These are phyloP conservation scores for Bradypus variegatus DNA, from an alignment of 2,797 vertebrate species.

Conservation along the genomic window DNA sequence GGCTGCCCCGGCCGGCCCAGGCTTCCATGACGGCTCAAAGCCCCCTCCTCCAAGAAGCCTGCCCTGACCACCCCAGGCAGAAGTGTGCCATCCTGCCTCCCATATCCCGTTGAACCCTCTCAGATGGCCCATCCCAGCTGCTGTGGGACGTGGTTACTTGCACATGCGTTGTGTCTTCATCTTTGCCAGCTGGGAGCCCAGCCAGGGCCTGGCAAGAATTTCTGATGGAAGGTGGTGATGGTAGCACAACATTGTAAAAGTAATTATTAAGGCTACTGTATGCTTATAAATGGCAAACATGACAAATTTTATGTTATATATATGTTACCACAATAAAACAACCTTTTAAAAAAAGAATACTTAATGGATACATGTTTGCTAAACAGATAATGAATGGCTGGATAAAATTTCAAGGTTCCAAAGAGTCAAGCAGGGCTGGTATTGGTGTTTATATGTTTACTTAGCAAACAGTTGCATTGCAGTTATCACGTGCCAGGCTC, in stretches of 20 bases:
- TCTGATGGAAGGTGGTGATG: not conserved
- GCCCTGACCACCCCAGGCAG: not conserved
- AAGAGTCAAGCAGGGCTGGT: not conserved
- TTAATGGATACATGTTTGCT: not conserved
- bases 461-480: not conserved
- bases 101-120: not conserved
- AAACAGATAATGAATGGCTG: not conserved
- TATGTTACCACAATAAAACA: too few relatives aligned
- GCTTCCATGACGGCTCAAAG: too few relatives aligned
- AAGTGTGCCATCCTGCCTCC: not conserved
- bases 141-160: accelerated
- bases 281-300: too few relatives aligned
- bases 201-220: not conserved
- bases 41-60: not conserved
- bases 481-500: not conserved
- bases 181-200: not conserved
- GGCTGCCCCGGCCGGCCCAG: not conserved
- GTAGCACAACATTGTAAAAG: too few relatives aligned
- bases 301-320: too few relatives aligned
- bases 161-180: accelerated
- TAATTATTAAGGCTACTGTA: too few relatives aligned
- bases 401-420: not conserved
- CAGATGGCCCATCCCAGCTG: not conserved
- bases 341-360: too few relatives aligned
- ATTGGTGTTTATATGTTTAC: not conserved